Evolutionary conservation across 35 echinoderm and acorn worm genomes (phyloP).

Genomic region (Hemicentrotus pulcherrimus): DNA sequence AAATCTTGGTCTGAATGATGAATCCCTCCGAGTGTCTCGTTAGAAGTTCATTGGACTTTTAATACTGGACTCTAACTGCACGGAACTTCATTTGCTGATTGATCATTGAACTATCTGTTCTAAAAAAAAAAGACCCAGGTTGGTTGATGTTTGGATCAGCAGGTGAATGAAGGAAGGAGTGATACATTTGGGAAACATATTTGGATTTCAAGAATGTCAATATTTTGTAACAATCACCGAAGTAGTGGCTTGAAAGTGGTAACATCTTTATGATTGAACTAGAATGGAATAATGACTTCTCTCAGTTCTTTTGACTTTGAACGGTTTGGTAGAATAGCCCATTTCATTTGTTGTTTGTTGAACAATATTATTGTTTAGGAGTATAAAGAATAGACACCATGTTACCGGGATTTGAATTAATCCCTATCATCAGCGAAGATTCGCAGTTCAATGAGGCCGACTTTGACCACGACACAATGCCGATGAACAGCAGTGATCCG

Average conservation of each 20-base stretch:
- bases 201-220: too few relatives aligned
- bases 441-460: slow-evolving; percentile 22
- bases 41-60: neutral
- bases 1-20: neutral
- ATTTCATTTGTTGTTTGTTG: neutral
- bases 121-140: too few relatives aligned
- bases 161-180: too few relatives aligned
- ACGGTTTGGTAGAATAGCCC: neutral
- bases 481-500: too few relatives aligned
- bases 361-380: neutral
- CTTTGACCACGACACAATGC: slow-evolving; percentile 29
- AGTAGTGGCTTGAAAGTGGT: too few relatives aligned
- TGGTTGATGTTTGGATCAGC: too few relatives aligned
- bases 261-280: too few relatives aligned
- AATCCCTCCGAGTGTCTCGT: neutral
- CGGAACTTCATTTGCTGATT: neutral
- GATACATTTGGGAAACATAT: too few relatives aligned
- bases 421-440: slow-evolving; percentile 29
- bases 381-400: neutral
- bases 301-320: neutral
- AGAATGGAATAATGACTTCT: neutral
- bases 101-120: too few relatives aligned
- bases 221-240: too few relatives aligned
- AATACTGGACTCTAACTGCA: neutral
- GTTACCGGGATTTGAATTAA: slow-evolving; percentile 36